Evolutionary conservation across 2,113 vertebrate genomes (phyloP).

Genomic region (Odontesthes bonariensis): DNA sequence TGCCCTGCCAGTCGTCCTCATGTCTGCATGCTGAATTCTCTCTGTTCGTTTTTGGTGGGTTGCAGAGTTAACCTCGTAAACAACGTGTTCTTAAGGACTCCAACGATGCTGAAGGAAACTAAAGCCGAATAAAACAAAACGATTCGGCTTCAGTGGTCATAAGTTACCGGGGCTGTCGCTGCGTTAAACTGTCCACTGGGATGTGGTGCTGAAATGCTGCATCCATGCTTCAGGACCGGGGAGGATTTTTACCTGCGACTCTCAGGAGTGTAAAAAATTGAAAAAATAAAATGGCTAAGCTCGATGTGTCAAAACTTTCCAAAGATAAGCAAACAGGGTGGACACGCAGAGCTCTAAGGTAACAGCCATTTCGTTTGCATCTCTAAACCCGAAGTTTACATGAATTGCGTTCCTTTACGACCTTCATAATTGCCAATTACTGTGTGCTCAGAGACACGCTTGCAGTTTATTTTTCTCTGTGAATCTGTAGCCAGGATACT

Average conservation of each 20-base stretch:
- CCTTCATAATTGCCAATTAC: slow-evolving; percentile 77
- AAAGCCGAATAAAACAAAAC: background rate
- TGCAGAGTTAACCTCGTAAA: background rate
- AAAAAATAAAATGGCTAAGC: background rate
- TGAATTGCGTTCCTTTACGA: slow-evolving; percentile 57
- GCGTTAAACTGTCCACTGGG: slow-evolving; percentile 56
- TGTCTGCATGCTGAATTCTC: background rate
- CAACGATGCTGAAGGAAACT: background rate
- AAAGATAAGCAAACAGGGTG: background rate
- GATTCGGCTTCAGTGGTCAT: background rate
- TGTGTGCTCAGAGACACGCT: slow-evolving; percentile 77
- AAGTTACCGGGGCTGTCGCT: background rate
- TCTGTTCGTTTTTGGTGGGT: background rate
- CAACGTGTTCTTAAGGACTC: background rate
- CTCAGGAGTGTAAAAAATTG: background rate
- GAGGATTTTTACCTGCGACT: background rate
- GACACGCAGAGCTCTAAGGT: background rate
- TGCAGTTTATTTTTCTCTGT: slow-evolving; percentile 69
- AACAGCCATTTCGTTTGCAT: background rate
- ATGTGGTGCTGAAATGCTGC: slow-evolving; percentile 69
- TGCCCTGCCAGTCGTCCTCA: background rate
- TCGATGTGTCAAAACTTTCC: background rate
- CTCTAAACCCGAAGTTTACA: slow-evolving; percentile 59
- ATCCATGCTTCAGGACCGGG: background rate
- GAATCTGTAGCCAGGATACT: slow-evolving; percentile 84